These are phyloP conservation scores for Dryobota labecula DNA, from an alignment of 2,888 invertebrate genomes.

Conservation along the genomic window DNA sequence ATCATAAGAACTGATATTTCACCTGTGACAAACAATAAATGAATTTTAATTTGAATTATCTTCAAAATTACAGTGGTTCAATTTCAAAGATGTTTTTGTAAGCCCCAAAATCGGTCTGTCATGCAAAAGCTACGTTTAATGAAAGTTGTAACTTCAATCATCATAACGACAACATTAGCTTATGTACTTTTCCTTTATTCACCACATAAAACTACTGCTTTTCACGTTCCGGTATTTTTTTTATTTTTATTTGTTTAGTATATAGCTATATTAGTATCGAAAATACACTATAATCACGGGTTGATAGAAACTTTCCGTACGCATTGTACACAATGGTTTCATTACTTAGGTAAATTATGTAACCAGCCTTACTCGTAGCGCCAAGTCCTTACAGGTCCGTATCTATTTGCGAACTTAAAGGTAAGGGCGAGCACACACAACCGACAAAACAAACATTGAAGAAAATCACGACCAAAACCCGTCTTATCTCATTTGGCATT, in stretches of 20 bases:
- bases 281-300: not conserved
- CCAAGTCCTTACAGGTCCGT: not conserved
- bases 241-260: not conserved
- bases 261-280: not conserved
- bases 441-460: constrained; percentile 50
- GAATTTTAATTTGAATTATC: no score
- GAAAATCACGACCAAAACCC: constrained; percentile 57
- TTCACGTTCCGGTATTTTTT: not conserved
- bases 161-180: constrained; percentile 3
- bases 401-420: constrained; percentile 38
- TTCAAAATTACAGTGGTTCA: constrained; percentile 21
- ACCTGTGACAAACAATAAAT: no score
- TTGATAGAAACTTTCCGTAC: not conserved
- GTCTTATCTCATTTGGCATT: constrained; percentile 77
- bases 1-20: no score
- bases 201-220: not conserved
- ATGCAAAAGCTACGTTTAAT: constrained; percentile 14
- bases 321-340: not conserved
- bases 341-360: constrained; percentile 15
- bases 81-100: constrained; percentile 28
- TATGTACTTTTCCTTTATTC: not conserved
- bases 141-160: constrained; percentile 26
- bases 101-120: constrained; percentile 10
- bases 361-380: constrained; percentile 14
- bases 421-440: constrained; percentile 51